These are phyloP conservation scores for Scelioninae gen. 1 DNA, from an alignment of 2,888 invertebrate genomes.

Conservation along the genomic window DNA sequence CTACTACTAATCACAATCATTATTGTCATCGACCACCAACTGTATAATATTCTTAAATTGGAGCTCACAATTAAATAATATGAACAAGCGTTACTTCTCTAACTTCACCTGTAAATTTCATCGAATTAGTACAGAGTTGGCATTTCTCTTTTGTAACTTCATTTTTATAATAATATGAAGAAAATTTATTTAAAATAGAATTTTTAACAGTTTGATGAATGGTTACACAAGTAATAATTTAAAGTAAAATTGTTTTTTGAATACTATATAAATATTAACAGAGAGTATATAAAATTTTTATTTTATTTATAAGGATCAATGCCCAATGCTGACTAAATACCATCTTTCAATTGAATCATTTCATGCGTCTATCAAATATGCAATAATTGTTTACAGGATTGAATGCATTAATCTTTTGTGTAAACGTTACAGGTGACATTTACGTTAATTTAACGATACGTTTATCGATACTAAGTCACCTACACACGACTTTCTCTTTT, in stretches of 20 bases:
- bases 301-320: no score
- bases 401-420: neutral
- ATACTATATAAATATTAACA: no score
- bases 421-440: neutral
- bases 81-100: neutral
- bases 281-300: no score
- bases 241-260: no score
- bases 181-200: no score
- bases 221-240: no score
- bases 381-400: neutral
- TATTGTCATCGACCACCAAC: conserved; percentile 14
- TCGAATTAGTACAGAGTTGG: no score
- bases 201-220: no score
- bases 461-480: neutral
- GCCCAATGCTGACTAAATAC: no score
- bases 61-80: conserved; percentile 27
- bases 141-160: no score
- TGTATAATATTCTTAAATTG: conserved; percentile 60
- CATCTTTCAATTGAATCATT: neutral
- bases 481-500: conserved; percentile 1
- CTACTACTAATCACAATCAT: conserved; percentile 77
- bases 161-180: no score
- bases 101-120: no score
- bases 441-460: neutral
- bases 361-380: neutral